Evolutionary conservation across 2,113 vertebrate species (phyloP).

Genomic region (Aspiorhynchus laticeps): DNA sequence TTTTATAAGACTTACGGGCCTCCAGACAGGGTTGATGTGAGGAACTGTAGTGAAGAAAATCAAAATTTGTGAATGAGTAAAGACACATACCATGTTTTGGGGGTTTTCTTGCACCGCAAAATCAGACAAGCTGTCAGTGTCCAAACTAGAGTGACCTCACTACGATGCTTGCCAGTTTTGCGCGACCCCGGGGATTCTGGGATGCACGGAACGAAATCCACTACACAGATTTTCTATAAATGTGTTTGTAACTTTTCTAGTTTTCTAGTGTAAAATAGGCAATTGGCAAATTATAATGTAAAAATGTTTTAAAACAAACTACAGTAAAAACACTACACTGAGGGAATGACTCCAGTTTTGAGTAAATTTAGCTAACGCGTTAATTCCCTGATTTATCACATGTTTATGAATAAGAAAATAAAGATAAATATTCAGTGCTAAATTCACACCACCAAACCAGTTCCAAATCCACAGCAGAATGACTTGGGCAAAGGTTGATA

Average conservation of each 20-base stretch:
- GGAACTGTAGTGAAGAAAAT: background rate
- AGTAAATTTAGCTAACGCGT: background rate
- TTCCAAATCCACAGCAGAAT: background rate
- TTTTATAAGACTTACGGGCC: background rate
- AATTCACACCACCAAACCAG: background rate
- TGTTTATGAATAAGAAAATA: background rate
- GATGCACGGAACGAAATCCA: background rate
- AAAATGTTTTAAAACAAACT: background rate
- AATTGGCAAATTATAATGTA: background rate
- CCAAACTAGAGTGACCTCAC: background rate
- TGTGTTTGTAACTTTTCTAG: background rate
- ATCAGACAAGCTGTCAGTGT: background rate
- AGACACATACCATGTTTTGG: background rate
- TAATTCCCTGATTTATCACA: background rate
- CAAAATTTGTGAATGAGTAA: background rate
- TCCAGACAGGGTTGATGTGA: background rate
- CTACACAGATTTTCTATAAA: background rate
- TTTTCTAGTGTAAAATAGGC: background rate
- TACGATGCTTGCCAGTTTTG: background rate
- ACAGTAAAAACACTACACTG: background rate
- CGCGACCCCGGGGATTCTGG: background rate
- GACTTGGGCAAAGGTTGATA: constrained; percentile 32
- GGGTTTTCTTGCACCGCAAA: background rate
- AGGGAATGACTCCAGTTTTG: background rate
- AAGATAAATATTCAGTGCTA: background rate